Evolutionary conservation across 2,113 vertebrate genomes (phyloP), one percentile per base, ranked within the genome.

Genomic region (Platichthys flesus): DNA sequence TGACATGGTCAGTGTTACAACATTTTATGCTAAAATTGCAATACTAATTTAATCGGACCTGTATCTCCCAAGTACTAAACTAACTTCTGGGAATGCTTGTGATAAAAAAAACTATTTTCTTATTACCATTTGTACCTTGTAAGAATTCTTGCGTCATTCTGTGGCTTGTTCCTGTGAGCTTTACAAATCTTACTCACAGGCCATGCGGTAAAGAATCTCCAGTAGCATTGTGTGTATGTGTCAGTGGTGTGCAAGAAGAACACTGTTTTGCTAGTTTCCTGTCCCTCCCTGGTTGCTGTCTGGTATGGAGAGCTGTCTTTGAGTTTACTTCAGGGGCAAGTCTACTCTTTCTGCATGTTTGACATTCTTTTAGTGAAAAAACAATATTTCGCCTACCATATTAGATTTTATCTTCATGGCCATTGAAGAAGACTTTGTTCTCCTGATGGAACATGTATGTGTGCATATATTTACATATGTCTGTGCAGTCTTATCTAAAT

Each of bases 301-400:
- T 84, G 58, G 42, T 84, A 71, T 84, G 58, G 21, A 83, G 70
- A 73, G 0, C 74, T 63, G 45, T 79, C 56, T 75, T 56, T 20
- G 5, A 69, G 54, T 72, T 79, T 35, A 59, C 61, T 83, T 62
- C 35, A 73, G 35, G 37, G 60, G 15, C 77, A 84, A 5, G 49
- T 79, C 63, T 82, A 35, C 61, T 71, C 60, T 72, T 57, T 54
- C 57, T 24, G 49, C 67, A 80, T 76, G 60, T 77, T 82, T 83
- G 35, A 69, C 51, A 82, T 88, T 90, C 60, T 78, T 74, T 26
- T 31, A 40, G 47, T 62, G 13, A 13, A 63, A 23, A 37, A 59
- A 79, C 52, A 56, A 26, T 60, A 60, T 87, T 59, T 82, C 5
- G 69, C 51, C 14, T 57, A 49, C 20, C 8, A 16, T n/a, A 26